Conservation (phyloP, 2,797 vertebrate genomes). For the Poeciliopsis infans region DNA sequence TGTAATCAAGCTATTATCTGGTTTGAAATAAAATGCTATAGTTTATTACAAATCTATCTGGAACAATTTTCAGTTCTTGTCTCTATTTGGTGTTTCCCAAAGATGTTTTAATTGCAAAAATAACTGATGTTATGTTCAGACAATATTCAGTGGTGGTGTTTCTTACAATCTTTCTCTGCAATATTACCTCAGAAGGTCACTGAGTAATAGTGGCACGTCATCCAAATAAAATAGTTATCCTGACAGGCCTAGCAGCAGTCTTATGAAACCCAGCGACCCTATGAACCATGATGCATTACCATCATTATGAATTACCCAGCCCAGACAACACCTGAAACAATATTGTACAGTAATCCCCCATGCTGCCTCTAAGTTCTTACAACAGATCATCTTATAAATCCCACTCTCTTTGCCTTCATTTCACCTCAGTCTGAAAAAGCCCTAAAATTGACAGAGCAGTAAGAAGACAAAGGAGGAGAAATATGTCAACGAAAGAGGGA, state of each 20-base stretch:
- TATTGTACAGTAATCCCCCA: conserved; percentile 68
- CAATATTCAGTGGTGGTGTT: background rate
- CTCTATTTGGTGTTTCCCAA: background rate
- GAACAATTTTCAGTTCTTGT: background rate
- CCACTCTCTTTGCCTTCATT: conserved; percentile 18
- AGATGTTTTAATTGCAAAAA: background rate
- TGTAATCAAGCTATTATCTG: background rate
- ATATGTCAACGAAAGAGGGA: conserved; percentile 1
- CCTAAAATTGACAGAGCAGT: conserved; percentile 19
- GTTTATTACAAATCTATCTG: background rate
- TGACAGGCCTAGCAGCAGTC: conserved; percentile 20
- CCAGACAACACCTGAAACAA: conserved; percentile 65
- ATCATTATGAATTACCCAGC: conserved; percentile 64
- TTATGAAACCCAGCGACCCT: conserved; percentile 58
- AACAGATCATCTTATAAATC: conserved; percentile 66
- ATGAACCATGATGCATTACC: conserved; percentile 67
- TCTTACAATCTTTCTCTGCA: background rate
- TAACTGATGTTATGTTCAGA: background rate
- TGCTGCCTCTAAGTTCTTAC: conserved; percentile 57
- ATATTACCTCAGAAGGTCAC: conserved; percentile 4
- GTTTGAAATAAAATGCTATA: background rate
- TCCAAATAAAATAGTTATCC: background rate
- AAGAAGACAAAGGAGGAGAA: conserved; percentile 8
- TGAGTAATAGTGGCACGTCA: background rate
- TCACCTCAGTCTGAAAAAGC: conserved; percentile 20